phyloP scores from a whole-genome alignment of 2,797 vertebrate genomes.

The Danio jaintianensis region DNA sequence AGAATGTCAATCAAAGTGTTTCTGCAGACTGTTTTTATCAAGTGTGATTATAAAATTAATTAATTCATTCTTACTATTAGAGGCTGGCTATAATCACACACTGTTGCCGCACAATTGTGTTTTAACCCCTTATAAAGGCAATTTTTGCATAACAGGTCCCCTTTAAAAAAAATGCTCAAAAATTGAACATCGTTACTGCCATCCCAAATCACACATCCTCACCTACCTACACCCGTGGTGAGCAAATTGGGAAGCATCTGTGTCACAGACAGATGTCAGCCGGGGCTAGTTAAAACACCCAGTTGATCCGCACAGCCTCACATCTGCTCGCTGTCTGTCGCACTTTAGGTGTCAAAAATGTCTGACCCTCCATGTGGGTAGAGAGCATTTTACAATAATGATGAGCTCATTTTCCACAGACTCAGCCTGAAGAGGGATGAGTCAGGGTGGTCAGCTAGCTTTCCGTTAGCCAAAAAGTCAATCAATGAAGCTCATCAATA shows the following conservation, averaged over 20 bases:
- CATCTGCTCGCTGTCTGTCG: slow-evolving; percentile 46
- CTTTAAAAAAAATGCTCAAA: too few relatives aligned
- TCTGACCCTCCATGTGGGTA: slow-evolving; percentile 40
- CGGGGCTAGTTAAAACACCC: slow-evolving; percentile 47
- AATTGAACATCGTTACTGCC: not conserved
- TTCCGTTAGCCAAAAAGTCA: not conserved
- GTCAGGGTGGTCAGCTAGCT: not conserved
- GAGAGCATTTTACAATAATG: slow-evolving; percentile 43
- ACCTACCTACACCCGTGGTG: not conserved
- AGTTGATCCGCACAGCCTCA: slow-evolving; percentile 38
- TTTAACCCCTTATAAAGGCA: too few relatives aligned
- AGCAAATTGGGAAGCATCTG: not conserved
- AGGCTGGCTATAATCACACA: too few relatives aligned
- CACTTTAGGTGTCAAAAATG: slow-evolving; percentile 39
- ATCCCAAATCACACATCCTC: slow-evolving; percentile 18
- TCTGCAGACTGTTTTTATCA: too few relatives aligned
- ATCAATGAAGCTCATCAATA: not conserved
- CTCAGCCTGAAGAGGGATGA: slow-evolving; percentile 40
- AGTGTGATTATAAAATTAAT: too few relatives aligned
- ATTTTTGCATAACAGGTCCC: too few relatives aligned
- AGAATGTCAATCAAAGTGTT: too few relatives aligned
- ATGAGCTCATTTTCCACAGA: slow-evolving; percentile 60
- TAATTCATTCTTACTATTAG: too few relatives aligned
- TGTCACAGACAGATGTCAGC: slow-evolving; percentile 9
- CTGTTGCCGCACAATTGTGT: too few relatives aligned